Base-by-base conservation (phyloP, 37 sponge, comb jelly and placozoan species). In the Geodia barretti region DNA sequence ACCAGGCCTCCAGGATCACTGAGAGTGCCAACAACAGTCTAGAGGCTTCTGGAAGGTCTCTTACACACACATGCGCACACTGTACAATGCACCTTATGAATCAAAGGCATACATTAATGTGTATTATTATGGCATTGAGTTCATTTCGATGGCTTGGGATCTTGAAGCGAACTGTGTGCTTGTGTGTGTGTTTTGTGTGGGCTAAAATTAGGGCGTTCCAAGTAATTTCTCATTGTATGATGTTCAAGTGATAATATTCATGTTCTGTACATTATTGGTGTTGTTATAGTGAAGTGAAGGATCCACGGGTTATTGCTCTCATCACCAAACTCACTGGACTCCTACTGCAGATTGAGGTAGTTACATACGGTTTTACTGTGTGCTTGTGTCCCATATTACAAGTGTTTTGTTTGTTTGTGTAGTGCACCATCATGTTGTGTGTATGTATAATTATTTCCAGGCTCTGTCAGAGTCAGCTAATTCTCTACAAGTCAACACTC, bases 321-420 rank as follows among this genome's bases (percentile, higher is more conserved):
- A 78, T 92, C 17, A 26, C 90, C 28, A 80, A 67, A 30, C 76
- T 92, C 37, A 82, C 82, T 64, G 67, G 87, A 23, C 37, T 92
- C 5, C 65, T 92, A 29, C 86, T 92, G n/a, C 86, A 88, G 41
- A 81, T 92, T 40, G 90, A 92, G 90, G 93, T 92, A 81, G 31
- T 71, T 25, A 4, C 19, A 23, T 39, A 35, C 26, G 14, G 25
- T 31, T n/a, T 67, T 31, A 31, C 30, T 31, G 25, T 59, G 60
- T 59, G 64, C 62, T 34, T 7, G 5, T 28, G 14, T 62, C 7
- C n/a, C 30, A 5, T 23, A 25, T 29, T 71, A 4, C 33, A 4
- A 35, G 19, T 19, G 19, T 58, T 58, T 72, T 37, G 11, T 8
- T 37, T 14, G 73, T 72, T 58, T 58, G 60, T 58, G 60, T 58